Evolutionary conservation across 2,888 invertebrate genomes (phyloP), one percentile per base, ranked within the genome.

Genomic region (Lepidocyrtinus sp.): DNA sequence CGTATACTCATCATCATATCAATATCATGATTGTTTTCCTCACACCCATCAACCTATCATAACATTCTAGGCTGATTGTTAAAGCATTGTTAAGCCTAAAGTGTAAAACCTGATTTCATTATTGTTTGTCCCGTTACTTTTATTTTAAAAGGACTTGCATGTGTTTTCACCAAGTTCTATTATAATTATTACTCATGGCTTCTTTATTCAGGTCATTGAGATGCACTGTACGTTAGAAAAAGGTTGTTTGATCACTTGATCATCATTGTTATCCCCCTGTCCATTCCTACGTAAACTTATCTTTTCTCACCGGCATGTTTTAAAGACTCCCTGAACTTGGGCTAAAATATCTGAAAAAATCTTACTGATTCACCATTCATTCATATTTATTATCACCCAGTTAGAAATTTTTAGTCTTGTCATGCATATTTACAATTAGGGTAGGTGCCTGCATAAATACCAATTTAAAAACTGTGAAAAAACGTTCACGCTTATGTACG

Each of bases 131-230:
- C 73, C 73, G 65, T 68, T 78, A 36, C 45, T 45, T 70, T 70
- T 59, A 68, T 45, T 63, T 63, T 46, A 71, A 46, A 71, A 71
- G 55, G 76, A 22, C 61, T 72, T 26, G 64, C 26, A 2, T 24
- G 17, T 21, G 55, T 50, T 50, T 50, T 50, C 50, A 50, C 50
- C 50, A 2, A 50, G 50, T 50, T 17, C 50, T 50, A 50, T 77
- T 70, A 77, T 71, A 64, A 19, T 59, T 65, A 71, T 71, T 55
- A 71, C 64, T 63, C 65, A 77, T 50, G 17, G 70, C 77, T 61
- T 77, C 67, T 64, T 59, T 77, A 77, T 77, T 77, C 72, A 70
- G 77, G 77, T 77, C 77, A 77, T 65, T 77, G 64, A 64, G 72
- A 71, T 71, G 61, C 71, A 71, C 26, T 27, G 27, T 61, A 50